Conservation (phyloP, 2,113 vertebrate species). For the Triplophysa rosa region DNA sequence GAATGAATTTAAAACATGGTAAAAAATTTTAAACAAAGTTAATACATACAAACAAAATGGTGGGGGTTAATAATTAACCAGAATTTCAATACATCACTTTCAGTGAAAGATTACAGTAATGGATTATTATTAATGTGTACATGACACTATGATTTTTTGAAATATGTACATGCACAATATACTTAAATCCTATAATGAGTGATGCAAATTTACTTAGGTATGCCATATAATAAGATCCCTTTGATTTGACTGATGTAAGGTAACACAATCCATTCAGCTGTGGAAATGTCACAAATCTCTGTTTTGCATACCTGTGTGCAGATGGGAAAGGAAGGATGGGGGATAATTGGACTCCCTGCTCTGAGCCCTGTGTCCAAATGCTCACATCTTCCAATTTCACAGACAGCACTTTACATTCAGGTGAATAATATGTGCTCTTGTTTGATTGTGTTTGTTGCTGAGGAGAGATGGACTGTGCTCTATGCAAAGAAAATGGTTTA, state of each 20-base stretch:
- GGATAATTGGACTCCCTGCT: slow-evolving; percentile 13
- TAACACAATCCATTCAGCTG: not conserved
- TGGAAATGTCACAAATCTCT: slow-evolving; percentile 31
- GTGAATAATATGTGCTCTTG: not conserved
- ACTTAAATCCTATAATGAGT: not conserved
- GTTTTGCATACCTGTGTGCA: slow-evolving; percentile 32
- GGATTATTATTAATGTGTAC: not conserved
- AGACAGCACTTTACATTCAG: not conserved
- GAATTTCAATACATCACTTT: not conserved
- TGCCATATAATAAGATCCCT: not conserved
- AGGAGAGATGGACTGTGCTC: not conserved
- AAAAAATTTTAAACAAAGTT: not conserved
- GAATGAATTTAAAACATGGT: too few species aligned
- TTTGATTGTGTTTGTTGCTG: slow-evolving; percentile 1
- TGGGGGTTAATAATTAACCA: too few species aligned
- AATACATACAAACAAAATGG: too few species aligned
- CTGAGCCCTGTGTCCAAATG: not conserved
- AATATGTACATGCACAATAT: not conserved
- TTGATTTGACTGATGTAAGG: not conserved
- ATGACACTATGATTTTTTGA: not conserved
- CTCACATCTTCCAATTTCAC: slow-evolving; percentile 16
- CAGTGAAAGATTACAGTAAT: not conserved
- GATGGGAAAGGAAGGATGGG: not conserved
- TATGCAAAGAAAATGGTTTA: not conserved
- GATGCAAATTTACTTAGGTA: too few species aligned